Evolutionary conservation across 2,113 vertebrate species (phyloP), one percentile per base, ranked within the genome.

Genomic region (Chroicocephalus ridibundus): DNA sequence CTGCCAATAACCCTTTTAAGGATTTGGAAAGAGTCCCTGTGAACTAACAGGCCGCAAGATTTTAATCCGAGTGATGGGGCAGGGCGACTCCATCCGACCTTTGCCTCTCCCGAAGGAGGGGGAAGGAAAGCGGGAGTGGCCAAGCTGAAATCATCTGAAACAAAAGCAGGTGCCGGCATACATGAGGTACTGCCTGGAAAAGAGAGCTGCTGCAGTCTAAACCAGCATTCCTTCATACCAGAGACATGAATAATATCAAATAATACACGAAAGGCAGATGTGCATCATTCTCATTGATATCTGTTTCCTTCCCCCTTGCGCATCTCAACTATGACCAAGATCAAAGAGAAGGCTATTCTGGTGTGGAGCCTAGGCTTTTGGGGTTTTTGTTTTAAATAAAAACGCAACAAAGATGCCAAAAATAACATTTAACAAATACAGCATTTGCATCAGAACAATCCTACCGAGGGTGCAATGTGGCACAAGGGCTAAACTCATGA

Each of bases 1-100:
- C 74, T 96, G 94, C 92, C 96, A 95, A 86, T 84, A 94, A 93
- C 88, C 86, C 84, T 91, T 95, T 85, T 94, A 95, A 94, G 78
- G 77, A 76, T 87, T 94, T 97, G 97, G 97, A 96, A 94, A 49
- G 58, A 72, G 58, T 82, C 93, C 74, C 74, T 46, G 71, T 71
- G 89, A 91, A 94, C 89, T 89, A 94, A 89, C 1, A 85, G 49
- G 61, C 74, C 8, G 13, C 70, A 19, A 82, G 83, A 95, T 87
- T 97, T 91, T 95, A 94, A 95, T 89, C 74, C 0, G 0, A 94
- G 70, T 17, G 61, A 84, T 89, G n/a, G 61, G 61, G 62, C 83
- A 93, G 44, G 36, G 52, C 2, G 2, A 82, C 69, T 65, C 88
- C 62, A 40, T 77, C 86, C 13, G 36, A 92, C 81, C 91, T 92